Percentiles rank a stretch among this genome's conserved stretches.
phyloP scores from a whole-genome alignment of 2,113 vertebrate species.

The Bettongia penicillata region DNA sequence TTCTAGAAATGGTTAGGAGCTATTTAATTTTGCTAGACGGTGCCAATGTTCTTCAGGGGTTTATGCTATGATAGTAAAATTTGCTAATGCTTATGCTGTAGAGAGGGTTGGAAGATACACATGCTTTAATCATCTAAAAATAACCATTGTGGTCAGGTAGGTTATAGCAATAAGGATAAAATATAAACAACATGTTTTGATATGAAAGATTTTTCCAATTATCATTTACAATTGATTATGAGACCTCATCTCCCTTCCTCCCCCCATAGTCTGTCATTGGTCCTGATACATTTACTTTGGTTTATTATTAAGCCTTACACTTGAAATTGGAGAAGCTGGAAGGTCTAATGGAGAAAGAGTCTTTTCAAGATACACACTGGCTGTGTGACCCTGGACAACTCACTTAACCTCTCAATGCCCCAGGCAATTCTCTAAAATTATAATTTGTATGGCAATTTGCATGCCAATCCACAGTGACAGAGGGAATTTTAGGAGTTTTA shows the following conservation, averaged over 20 bases:
- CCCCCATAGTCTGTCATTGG: background rate
- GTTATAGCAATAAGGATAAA: conserved; percentile 21
- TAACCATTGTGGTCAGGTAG: background rate
- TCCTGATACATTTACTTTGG: background rate
- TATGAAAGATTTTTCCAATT: background rate
- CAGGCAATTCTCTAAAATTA: background rate
- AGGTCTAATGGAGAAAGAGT: background rate
- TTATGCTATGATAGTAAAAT: conserved; percentile 4
- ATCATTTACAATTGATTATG: background rate
- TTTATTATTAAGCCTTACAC: background rate
- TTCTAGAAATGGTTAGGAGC: background rate
- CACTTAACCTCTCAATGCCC: background rate
- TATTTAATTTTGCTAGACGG: conserved; percentile 31
- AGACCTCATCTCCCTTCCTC: background rate
- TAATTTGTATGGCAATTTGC: background rate
- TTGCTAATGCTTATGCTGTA: conserved; percentile 4
- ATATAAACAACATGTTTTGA: background rate
- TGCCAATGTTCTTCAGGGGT: conserved; percentile 10
- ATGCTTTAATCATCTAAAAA: conserved; percentile 40
- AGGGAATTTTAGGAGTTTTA: background rate
- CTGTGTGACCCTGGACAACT: background rate
- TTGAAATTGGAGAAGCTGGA: background rate
- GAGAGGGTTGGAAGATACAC: conserved; percentile 16
- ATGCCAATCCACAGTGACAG: background rate
- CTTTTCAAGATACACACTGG: background rate